Evolutionary conservation across 2,113 vertebrate genomes (phyloP), one percentile per base, ranked within the genome.

Genomic region (Alectura lathami): DNA sequence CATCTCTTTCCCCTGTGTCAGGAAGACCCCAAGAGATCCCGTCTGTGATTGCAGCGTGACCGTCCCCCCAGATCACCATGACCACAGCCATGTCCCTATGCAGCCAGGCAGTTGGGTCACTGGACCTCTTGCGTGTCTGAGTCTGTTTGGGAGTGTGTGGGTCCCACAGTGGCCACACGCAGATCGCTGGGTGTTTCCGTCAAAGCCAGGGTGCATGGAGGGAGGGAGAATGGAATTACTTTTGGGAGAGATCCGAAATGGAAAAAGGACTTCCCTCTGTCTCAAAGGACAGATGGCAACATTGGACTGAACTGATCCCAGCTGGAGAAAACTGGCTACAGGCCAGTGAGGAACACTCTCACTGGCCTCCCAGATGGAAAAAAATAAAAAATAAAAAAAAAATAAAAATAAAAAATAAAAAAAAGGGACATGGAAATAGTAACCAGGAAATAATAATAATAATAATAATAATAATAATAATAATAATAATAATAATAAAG

Each of bases 361-460:
- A 54, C 81, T 86, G 90, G 94, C 96, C 70, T 95, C 73, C 88
- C 97, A 96, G 96, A 95, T 97, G 95, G 95, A 94, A 84, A 86
- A 29, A 53, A 53, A 51, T 11, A 54, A 32, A 54, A 16, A 17
- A 29, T n/a, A 30, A 54, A 9, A 53, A 29, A 14, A 32, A 29
- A 13, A 15, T 18, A 56, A 32, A 56, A 56, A 32, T 2, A 32
- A 18, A 32, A 54, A 3, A 32, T 29, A 29, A 27, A 18, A 53
- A 53, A 53, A 24, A 22, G 20, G 17, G 77, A n/a, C 48, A 63
- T 50, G 11, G 54, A 87, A 75, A 72, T 17, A 87, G 75, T 91
- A 83, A 72, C 60, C 56, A 85, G 56, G 59, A 87, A 92, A 53
- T 66, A 86, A 50, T 42, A 89, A 48, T 45, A 72, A 77, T 84